These are phyloP conservation scores for Zaprionus ornatus DNA, from an alignment of 1,140 invertebrate genomes.

Conservation along the genomic window DNA sequence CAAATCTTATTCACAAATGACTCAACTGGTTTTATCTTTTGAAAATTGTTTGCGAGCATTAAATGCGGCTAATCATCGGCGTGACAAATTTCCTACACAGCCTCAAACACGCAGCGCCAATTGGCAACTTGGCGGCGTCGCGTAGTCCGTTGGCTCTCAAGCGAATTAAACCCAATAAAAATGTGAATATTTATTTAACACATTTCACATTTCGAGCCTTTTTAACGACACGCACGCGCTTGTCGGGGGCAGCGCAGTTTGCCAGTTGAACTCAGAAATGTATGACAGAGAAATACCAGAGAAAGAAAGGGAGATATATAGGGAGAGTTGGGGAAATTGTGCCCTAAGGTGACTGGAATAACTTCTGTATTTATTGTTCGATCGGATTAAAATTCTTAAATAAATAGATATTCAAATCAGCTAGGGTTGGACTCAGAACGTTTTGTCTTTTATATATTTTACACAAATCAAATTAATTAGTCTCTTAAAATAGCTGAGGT, in stretches of 20 bases:
- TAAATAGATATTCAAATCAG: no score
- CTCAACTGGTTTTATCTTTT: constrained; percentile 39
- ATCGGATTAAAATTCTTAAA: no score
- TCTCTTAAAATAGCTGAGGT: no score
- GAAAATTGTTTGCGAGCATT: constrained; percentile 20
- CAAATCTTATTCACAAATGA: constrained; percentile 22
- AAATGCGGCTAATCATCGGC: constrained; percentile 25
- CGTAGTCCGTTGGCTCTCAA: neutral
- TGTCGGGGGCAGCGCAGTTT: neutral
- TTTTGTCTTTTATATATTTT: no score
- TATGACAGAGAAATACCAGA: neutral
- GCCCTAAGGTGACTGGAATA: no score
- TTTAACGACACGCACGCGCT: neutral
- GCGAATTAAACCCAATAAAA: neutral
- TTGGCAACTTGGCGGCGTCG: constrained; percentile 12
- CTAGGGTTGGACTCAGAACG: no score
- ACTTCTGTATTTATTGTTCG: no score
- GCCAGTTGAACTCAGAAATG: neutral
- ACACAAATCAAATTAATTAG: no score
- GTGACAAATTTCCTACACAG: constrained; percentile 30
- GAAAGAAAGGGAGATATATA: neutral
- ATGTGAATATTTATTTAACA: neutral
- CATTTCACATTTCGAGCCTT: neutral
- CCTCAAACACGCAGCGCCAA: constrained; percentile 16
- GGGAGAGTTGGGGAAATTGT: neutral